phyloP scores from a whole-genome alignment of 2,888 invertebrate species.

The Acanthosepion esculentum region DNA sequence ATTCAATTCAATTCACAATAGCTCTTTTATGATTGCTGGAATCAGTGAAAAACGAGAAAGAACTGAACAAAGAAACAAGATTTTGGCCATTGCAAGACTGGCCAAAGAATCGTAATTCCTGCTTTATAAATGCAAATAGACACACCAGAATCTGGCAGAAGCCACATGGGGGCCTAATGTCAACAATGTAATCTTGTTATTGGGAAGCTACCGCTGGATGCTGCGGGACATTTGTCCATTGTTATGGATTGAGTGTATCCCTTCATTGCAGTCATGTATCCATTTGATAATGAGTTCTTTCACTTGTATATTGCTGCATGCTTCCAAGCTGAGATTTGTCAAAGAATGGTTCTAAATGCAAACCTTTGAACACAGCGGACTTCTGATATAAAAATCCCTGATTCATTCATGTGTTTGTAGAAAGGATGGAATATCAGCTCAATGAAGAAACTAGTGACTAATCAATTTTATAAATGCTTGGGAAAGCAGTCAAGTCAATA shows the following conservation, averaged over 20 bases:
- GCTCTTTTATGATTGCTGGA: neutral
- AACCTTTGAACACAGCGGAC: too few species aligned
- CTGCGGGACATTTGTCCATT: neutral
- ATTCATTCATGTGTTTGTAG: too few species aligned
- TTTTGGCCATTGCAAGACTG: neutral
- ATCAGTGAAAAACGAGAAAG: neutral
- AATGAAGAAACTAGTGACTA: too few species aligned
- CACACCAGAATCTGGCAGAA: neutral
- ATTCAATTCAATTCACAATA: neutral
- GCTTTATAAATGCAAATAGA: neutral
- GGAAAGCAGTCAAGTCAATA: too few species aligned
- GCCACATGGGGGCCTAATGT: neutral
- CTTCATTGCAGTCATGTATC: neutral
- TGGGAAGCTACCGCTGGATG: neutral
- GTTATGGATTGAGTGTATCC: neutral
- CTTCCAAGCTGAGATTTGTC: too few species aligned
- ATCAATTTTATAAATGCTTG: too few species aligned
- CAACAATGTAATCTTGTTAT: neutral
- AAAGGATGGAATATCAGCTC: too few species aligned
- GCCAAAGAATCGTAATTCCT: neutral
- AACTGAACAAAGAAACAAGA: neutral
- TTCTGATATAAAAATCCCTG: too few species aligned
- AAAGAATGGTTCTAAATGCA: too few species aligned
- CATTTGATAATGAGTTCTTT: slow-evolving; percentile 17
- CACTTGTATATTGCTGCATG: neutral